Base-by-base conservation (phyloP, 2,797 vertebrate species). In the Iguana delicatissima region DNA sequence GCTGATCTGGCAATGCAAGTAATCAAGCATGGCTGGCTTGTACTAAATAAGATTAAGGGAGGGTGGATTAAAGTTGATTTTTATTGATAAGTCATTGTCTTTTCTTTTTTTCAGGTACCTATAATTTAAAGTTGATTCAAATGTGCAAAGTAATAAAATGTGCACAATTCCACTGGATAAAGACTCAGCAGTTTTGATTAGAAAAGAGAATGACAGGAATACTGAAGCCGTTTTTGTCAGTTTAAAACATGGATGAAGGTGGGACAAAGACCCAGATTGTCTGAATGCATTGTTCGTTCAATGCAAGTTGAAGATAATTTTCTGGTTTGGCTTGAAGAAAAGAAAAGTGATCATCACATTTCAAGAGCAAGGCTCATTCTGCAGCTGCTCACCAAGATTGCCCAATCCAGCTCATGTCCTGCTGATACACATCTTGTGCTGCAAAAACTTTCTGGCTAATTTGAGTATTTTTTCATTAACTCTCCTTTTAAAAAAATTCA, bases 381-480 rank as follows among this genome's bases (percentile, higher is more conserved):
- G 57, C 73, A 80, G 73, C 59, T 80, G 35, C 62, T 35, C 57
- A 38, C 35, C 20, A 80, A 84, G n/a, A 87, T 82, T 50, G 80
- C 13, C 50, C 35, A 72, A 24, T 50, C 74, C 52, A 46, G 76
- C 7, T 62, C 4, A 59, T 86, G 7, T 0, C 35, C 9, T 82
- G 24, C 46, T 82, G 4, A 29, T 82, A 14, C 26, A 85, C 74
- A 77, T 84, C 29, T 79, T 72, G 4, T 46, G 18, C 52, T 50
- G 87, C 24, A 79, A 62, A 89, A 81, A 64, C 72, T 84, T 64
- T 72, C 29, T 80, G 73, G 73, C 50, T 67, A 0, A 24, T 83
- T 85, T 93, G 76, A 20, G 52, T 52, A 46, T 85, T 85, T 80
- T 35, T 87, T 89, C 57, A 52, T 83, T 64, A 80, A 50, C n/a